These are phyloP conservation scores for Silurus aristotelis DNA, from an alignment of 2,797 vertebrate genomes.

Conservation along the genomic window DNA sequence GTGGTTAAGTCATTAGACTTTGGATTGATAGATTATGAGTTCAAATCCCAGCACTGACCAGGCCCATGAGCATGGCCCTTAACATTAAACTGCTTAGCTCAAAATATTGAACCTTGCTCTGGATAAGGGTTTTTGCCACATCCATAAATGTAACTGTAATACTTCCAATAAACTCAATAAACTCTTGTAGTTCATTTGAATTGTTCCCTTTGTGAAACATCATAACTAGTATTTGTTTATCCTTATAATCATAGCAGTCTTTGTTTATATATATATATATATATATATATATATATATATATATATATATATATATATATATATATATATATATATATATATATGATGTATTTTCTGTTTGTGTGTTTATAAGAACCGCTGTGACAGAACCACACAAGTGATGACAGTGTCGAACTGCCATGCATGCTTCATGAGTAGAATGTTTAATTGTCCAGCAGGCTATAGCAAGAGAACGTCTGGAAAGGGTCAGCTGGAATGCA, in stretches of 20 bases:
- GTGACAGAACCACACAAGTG: constrained; percentile 72
- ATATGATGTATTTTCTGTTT: constrained; percentile 6
- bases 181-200: too few species aligned
- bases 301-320: neutral
- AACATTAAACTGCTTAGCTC: too few species aligned
- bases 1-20: too few species aligned
- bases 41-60: too few species aligned
- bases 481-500: constrained; percentile 77
- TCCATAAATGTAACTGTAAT: too few species aligned
- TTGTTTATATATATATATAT: neutral
- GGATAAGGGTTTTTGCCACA: too few species aligned
- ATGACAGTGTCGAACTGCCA: constrained; percentile 75
- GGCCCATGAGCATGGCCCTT: too few species aligned
- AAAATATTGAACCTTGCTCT: too few species aligned
- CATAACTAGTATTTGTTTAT: neutral
- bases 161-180: too few species aligned
- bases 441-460: constrained; percentile 73
- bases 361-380: constrained; percentile 71
- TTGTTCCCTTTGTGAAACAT: neutral
- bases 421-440: constrained; percentile 71
- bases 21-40: too few species aligned
- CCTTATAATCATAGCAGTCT: neutral
- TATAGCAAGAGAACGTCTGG: constrained; percentile 67
- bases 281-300: neutral
- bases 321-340: neutral